Conservation (phyloP, 1,140 invertebrate genomes). For the Drosophila nigrodunni region DNA sequence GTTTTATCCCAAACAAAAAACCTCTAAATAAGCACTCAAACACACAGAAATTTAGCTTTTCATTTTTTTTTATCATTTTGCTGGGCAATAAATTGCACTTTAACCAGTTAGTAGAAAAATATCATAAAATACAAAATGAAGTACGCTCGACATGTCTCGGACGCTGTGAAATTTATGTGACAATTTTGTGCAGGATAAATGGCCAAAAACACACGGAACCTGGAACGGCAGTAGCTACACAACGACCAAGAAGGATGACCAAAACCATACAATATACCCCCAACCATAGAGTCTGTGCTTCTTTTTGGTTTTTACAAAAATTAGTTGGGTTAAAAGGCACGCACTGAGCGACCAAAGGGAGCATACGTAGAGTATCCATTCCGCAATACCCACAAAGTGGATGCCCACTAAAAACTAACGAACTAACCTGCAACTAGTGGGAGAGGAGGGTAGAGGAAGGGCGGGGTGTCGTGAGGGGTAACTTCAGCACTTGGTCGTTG, state of each 20-base stretch:
- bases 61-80: constrained; percentile 8
- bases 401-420: constrained; percentile 77
- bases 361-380: constrained; percentile 33
- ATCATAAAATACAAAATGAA: constrained; percentile 82
- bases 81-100: constrained; percentile 65
- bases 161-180: constrained; percentile 76
- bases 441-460: not conserved
- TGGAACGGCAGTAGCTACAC: not conserved
- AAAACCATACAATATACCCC: not conserved
- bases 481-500: constrained; percentile 80
- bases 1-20: not conserved
- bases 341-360: constrained; percentile 28
- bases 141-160: constrained; percentile 76
- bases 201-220: constrained; percentile 44
- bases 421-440: constrained; percentile 40
- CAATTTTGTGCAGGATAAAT: constrained; percentile 79
- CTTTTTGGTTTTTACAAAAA: constrained; percentile 47
- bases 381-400: constrained; percentile 73
- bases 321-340: constrained; percentile 77
- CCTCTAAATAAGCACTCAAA: not conserved
- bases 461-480: constrained; percentile 35
- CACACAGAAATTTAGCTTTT: not conserved
- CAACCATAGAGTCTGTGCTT: not conserved
- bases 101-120: constrained; percentile 71
- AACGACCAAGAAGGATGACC: constrained; percentile 28